Conservation (phyloP, 2,888 invertebrate species). For the Eristalis arbustorum region DNA sequence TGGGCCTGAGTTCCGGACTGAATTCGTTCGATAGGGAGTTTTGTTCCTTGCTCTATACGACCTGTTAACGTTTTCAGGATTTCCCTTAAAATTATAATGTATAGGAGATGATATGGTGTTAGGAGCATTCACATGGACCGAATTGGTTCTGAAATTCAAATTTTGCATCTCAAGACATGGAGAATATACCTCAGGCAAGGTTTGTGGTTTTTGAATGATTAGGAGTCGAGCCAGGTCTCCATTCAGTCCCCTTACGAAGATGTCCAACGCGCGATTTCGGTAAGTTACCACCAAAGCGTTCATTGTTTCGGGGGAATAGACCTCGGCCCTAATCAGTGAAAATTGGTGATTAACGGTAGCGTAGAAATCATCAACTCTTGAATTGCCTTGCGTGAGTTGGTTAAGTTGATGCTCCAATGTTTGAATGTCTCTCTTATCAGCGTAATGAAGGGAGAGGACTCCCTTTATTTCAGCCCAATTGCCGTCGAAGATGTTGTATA, state of each 20-base stretch:
- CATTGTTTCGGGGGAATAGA: conserved; percentile 39
- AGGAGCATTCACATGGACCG: neutral
- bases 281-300: conserved; percentile 30
- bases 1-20: no score
- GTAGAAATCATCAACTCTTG: conserved; percentile 57
- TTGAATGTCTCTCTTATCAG: no score
- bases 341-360: conserved; percentile 61
- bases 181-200: neutral
- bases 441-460: neutral
- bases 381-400: neutral
- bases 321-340: conserved; percentile 60
- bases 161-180: conserved; percentile 8
- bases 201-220: no score
- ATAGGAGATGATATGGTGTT: neutral
- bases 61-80: no score
- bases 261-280: no score
- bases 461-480: neutral
- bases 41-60: no score
- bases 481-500: neutral
- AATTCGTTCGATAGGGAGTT: no score
- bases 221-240: no score
- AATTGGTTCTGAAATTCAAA: neutral
- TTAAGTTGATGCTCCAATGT: neutral
- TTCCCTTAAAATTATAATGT: neutral
- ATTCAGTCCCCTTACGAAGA: no score